phyloP scores from a whole-genome alignment of 2,888 invertebrate species.

The Aleiodes testaceus region DNA sequence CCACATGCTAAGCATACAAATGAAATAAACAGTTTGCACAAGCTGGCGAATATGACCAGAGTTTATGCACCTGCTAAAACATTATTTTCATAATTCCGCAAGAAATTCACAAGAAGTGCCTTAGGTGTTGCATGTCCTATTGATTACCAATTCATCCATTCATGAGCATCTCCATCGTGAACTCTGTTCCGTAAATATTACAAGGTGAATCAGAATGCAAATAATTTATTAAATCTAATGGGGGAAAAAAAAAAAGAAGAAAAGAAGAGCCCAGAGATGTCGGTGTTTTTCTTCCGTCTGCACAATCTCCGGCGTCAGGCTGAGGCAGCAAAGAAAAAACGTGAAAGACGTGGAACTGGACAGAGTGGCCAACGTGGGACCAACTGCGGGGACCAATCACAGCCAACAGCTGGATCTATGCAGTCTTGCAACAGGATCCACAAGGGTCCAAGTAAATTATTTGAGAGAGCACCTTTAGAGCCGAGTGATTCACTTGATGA shows the following conservation, averaged over 20 bases:
- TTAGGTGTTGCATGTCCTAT: background rate
- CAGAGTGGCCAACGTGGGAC: constrained; percentile 67
- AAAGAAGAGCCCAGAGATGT: constrained; percentile 79
- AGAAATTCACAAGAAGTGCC: background rate
- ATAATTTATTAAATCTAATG: constrained; percentile 1
- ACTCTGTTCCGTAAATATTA: constrained; percentile 31
- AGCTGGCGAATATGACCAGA: background rate
- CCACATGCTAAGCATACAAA: constrained; percentile 2
- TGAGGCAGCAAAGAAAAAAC: constrained; percentile 82
- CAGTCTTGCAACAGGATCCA: constrained; percentile 75
- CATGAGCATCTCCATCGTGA: background rate
- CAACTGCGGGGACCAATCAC: constrained; percentile 69
- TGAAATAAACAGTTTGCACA: background rate
- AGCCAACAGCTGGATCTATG: constrained; percentile 71
- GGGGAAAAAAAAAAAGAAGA: constrained; percentile 24
- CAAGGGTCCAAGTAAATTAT: constrained; percentile 84
- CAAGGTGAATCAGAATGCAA: background rate
- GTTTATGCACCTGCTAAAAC: background rate
- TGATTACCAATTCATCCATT: background rate
- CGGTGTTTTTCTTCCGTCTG: constrained; percentile 96
- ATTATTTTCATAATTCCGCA: background rate
- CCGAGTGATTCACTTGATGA: constrained; percentile 93
- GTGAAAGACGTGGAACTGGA: constrained; percentile 68
- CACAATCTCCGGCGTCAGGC: constrained; percentile 92
- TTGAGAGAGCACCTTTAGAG: constrained; percentile 88